Evolutionary conservation across 2,113 vertebrate species (phyloP), one percentile per base, ranked within the genome.

Genomic region (Psettodes erumei): DNA sequence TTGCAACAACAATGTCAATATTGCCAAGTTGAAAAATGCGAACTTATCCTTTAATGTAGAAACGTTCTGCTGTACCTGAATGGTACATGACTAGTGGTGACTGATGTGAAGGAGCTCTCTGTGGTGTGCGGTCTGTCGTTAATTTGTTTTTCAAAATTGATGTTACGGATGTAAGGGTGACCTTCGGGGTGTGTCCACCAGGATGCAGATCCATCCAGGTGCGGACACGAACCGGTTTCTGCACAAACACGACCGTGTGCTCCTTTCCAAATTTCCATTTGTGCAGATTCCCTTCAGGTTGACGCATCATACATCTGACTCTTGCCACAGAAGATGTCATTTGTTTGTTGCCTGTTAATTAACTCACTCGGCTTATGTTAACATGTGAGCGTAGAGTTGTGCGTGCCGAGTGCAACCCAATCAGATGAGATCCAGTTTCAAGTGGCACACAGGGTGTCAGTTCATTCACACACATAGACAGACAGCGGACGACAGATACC

Each of bases 241-340:
- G 25, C 19, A 21, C 16, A 37, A 10, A 33, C 8, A 54, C 4
- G 35, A 48, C 2, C 3, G 10, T 10, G 35, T 50, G 25, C 18
- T 50, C 32, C 1, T 37, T 59, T 35, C 11, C 35, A 64, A 42
- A n/a, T n/a, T n/a, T n/a, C n/a, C n/a, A n/a, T n/a, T n/a, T n/a
- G n/a, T n/a, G n/a, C n/a, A n/a, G n/a, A n/a, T n/a, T n/a, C n/a
- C n/a, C n/a, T n/a, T n/a, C n/a, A n/a, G n/a, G n/a, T n/a, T n/a
- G n/a, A n/a, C n/a, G 65, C n/a, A 70, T 78, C n/a, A 75, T 60
- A 16, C 23, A 69, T 77, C 15, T 19, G 33, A 33, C 23, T 12
- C 19, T 82, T 76, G 48, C 51, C 25, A 32, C 48, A 54, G 8
- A 3, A 30, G 55, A 5, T 11, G 12, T 43, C 35, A 1, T 62